phyloP scores from a whole-genome alignment of 2,113 vertebrate genomes.

The Pycnonotus jocosus region DNA sequence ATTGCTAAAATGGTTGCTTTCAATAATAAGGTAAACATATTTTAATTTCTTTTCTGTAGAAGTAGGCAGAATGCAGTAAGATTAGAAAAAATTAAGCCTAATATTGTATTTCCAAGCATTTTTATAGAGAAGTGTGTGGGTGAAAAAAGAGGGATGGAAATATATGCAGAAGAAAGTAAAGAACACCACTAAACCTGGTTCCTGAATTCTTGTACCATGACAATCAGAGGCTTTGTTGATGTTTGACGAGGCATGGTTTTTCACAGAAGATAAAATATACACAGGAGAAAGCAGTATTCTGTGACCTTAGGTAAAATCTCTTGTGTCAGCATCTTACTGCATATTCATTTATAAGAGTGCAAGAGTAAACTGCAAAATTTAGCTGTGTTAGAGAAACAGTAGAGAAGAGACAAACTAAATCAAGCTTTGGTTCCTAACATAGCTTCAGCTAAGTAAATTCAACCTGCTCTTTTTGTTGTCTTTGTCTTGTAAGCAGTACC shows the following conservation, averaged over 20 bases:
- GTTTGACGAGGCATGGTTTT: neutral
- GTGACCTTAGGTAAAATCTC: neutral
- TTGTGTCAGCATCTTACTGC: neutral
- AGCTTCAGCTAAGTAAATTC: neutral
- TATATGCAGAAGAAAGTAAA: neutral
- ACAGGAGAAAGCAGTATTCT: neutral
- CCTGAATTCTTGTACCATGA: neutral
- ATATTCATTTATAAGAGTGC: neutral
- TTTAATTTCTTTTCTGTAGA: neutral
- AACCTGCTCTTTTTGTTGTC: neutral
- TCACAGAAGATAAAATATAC: neutral
- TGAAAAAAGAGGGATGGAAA: neutral
- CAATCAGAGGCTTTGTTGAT: neutral
- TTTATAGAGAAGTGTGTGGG: neutral
- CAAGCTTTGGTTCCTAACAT: neutral
- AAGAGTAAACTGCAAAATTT: neutral
- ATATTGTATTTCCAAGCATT: neutral
- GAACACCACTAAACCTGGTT: neutral
- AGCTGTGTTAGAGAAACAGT: neutral
- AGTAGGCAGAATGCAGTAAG: neutral
- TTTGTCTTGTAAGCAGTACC: neutral
- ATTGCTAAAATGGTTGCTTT: conserved; percentile 94
- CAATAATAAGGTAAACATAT: conserved; percentile 83
- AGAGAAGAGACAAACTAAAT: neutral
- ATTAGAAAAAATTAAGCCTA: neutral